Evolutionary conservation across 2,113 vertebrate genomes (phyloP), one percentile per base, ranked within the genome.

Genomic region (Chinchilla lanigera): DNA sequence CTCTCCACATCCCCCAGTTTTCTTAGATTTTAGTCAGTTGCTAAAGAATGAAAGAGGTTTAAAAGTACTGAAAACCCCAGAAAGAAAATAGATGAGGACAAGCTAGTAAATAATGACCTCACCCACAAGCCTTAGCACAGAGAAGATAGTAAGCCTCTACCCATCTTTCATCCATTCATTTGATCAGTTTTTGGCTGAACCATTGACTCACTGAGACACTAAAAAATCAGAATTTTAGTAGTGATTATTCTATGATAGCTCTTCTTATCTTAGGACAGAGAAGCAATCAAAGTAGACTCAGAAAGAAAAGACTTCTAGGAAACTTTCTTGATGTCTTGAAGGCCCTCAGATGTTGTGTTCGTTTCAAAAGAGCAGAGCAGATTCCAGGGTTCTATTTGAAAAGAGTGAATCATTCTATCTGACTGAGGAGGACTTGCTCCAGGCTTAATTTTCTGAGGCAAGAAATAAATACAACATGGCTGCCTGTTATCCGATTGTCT

Each of bases 161-260:
- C 1, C 16, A 63, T 67, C 87, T 81, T 16, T 94, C 56, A 87
- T 71, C 90, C 60, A 65, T n/a, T 82, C 7, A 58, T 28, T 90
- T n/a, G 47, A 33, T 83, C 13, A 41, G 11, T 94, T 13, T 80
- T 26, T 67, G 52, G 3, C 26, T 83, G 58, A 87, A 54, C 22
- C 19, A 78, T 11, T 95, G 52, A 90, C 35, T 96, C n/a, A 90
- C 2, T 26, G 0, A 89, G 44, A 4, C 4, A 47, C 47, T 50
- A 54, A 58, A 65, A 92, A 92, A 50, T 93, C 7, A 94, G 47
- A 86, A 89, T 88, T 69, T 90, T 86, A 47, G 44, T 73, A 85
- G 78, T 78, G 24, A 61, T 30, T 83, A 41, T 75, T 94, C 6
- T 24, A 35, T 87, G 82, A 14, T 86, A 90, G 54, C 56, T 77